Percentiles rank a stretch among this genome's conserved stretches.
These are phyloP conservation scores for Antennarius striatus DNA, from an alignment of 2,113 vertebrate genomes.

Conservation along the genomic window DNA sequence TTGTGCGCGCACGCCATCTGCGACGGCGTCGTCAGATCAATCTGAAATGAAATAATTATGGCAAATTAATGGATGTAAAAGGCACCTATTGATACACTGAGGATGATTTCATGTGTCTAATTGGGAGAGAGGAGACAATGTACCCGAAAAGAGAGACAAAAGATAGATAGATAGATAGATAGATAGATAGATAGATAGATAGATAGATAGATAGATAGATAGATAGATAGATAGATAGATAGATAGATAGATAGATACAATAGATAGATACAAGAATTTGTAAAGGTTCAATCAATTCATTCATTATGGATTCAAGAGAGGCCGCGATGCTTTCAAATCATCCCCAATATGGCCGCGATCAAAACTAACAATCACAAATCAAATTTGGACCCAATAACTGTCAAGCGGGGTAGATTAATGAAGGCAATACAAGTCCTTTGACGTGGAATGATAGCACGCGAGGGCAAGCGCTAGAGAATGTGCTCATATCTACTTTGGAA, in stretches of 20 bases:
- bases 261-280: too few relatives aligned
- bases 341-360: slow-evolving; percentile 44
- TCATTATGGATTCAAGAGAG: slow-evolving; percentile 57
- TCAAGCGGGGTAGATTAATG: slow-evolving; percentile 60
- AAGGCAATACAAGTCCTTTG: slow-evolving; percentile 60
- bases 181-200: slow-evolving; percentile 5
- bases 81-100: slow-evolving; percentile 68
- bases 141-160: slow-evolving; percentile 31
- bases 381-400: slow-evolving; percentile 66
- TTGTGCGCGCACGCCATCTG: slow-evolving; percentile 56
- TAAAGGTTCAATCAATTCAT: slow-evolving; percentile 27
- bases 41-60: slow-evolving; percentile 77
- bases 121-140: slow-evolving; percentile 61
- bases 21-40: slow-evolving; percentile 64
- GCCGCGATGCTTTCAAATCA: slow-evolving; percentile 47
- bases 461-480: slow-evolving; percentile 41
- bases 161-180: slow-evolving; percentile 5
- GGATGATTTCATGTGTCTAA: slow-evolving; percentile 67
- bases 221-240: too few relatives aligned
- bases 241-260: not conserved
- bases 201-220: slow-evolving; percentile 18
- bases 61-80: slow-evolving; percentile 77
- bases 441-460: slow-evolving; percentile 35
- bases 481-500: slow-evolving; percentile 48
- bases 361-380: slow-evolving; percentile 68